Conservation (phyloP, 2,113 vertebrate genomes). For the Passer domesticus region DNA sequence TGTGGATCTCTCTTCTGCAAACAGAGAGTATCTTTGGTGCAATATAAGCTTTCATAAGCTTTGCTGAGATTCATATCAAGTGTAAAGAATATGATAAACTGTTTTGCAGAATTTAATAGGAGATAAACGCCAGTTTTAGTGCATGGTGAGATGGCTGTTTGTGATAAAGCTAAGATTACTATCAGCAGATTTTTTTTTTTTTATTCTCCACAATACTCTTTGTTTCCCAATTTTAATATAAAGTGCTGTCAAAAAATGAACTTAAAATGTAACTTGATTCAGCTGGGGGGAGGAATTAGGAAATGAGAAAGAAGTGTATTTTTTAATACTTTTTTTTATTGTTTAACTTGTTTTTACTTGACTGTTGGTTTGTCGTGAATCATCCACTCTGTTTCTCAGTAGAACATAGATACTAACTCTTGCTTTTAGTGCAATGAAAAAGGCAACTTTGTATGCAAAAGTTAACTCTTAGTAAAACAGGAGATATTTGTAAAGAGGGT, state of each 20-base stretch:
- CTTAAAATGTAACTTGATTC: background rate
- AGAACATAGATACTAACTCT: background rate
- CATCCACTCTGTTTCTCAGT: background rate
- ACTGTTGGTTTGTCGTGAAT: background rate
- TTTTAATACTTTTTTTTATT: background rate
- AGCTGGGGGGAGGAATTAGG: background rate
- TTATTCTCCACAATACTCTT: background rate
- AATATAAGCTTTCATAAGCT: background rate
- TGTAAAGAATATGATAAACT: background rate
- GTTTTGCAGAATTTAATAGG: background rate
- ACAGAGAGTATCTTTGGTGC: background rate
- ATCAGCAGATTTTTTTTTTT: background rate
- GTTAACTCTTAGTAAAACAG: background rate
- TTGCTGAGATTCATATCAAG: background rate
- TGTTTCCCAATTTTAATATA: background rate
- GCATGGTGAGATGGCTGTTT: background rate
- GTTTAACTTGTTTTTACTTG: background rate
- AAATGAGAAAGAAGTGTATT: background rate
- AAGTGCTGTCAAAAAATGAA: background rate
- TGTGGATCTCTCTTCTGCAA: background rate
- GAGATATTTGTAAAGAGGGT: background rate
- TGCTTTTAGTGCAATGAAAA: background rate
- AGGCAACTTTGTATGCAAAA: background rate
- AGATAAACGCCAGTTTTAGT: background rate
- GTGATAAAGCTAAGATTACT: background rate